Conservation (phyloP, 1,140 invertebrate genomes). For the Reticulitermes speratus region DNA sequence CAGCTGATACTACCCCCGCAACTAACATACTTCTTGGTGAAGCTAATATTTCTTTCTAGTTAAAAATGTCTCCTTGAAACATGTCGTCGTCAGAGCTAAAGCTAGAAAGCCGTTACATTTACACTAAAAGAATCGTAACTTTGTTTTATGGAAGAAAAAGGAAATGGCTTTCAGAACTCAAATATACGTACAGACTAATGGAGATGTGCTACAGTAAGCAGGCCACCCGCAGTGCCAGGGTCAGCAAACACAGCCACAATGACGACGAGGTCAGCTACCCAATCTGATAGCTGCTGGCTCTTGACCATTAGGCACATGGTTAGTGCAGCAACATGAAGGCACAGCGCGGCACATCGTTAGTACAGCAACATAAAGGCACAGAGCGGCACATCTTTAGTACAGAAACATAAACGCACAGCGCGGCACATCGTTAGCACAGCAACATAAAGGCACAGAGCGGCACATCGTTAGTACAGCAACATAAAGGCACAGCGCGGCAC, state of each 20-base stretch:
- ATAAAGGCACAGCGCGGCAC: too few species aligned
- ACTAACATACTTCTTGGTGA: background rate
- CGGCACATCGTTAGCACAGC: background rate
- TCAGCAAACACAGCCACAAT: background rate
- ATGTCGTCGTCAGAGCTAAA: too few species aligned
- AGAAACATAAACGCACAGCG: too few species aligned
- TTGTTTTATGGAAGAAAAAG: too few species aligned
- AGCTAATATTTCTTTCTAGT: too few species aligned
- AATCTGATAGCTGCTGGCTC: background rate
- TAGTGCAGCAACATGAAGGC: background rate
- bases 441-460: background rate
- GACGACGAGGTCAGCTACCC: background rate
- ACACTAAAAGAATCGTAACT: too few species aligned
- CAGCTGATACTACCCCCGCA: too few species aligned
- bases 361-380: too few species aligned
- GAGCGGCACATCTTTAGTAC: too few species aligned
- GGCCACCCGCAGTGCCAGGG: background rate
- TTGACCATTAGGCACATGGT: background rate
- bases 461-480: background rate
- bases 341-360: background rate
- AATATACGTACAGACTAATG: background rate
- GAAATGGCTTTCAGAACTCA: too few species aligned
- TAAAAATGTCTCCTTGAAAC: too few species aligned
- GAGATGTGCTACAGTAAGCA: background rate
- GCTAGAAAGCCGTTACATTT: too few species aligned